Base-by-base conservation (phyloP, 2,113 vertebrate species). In the Furnarius figulus region DNA sequence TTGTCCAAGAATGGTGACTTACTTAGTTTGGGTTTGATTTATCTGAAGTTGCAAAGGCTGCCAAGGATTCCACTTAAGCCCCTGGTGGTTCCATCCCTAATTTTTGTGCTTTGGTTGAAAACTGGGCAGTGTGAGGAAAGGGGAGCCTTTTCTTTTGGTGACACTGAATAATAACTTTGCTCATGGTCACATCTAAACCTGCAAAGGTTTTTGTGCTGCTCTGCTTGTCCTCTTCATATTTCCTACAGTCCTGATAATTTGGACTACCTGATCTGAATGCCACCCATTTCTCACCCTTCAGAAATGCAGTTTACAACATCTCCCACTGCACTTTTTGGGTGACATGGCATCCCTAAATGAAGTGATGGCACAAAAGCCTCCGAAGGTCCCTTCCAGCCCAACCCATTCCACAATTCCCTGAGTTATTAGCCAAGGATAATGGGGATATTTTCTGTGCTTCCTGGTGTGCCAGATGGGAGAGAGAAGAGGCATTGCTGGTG, bases 381-480 rank as follows among this genome's bases (percentile, higher is more conserved):
- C 47, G 44, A 88, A 74, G 44, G 61, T 19, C 37, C 31, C 31
- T 81, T 33, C 86, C 68, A 66, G 73, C 18, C 52, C 76, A 33
- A 44, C 13, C 33, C 77, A 28, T 28, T 24, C 52, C 77, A 44
- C 2, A 35, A 71, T 31, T 42, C 24, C 11, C 1, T 58, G 68
- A 96, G 97, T 97, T 97, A 97, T 98, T 97, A 56, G 35, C 93
- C 72, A 70, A 96, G 96, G 90, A 79, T 96, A 87, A 86, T 1
- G 14, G 76, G 73, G 87, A 40, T 93, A 82, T 94, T 88, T 87
- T 93, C 46, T 24, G n/a, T 56, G 93, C 84, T 96, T 70, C 59
- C 39, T 73, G n/a, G n/a, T 92, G 81, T 91, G 74, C 95, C 97
- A 98, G 97, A 97, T 98, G 97, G 92, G 95, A 65, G 92, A 65